These are phyloP conservation scores for Lucifuga dentata DNA, from an alignment of 2,113 vertebrate genomes.

Conservation along the genomic window DNA sequence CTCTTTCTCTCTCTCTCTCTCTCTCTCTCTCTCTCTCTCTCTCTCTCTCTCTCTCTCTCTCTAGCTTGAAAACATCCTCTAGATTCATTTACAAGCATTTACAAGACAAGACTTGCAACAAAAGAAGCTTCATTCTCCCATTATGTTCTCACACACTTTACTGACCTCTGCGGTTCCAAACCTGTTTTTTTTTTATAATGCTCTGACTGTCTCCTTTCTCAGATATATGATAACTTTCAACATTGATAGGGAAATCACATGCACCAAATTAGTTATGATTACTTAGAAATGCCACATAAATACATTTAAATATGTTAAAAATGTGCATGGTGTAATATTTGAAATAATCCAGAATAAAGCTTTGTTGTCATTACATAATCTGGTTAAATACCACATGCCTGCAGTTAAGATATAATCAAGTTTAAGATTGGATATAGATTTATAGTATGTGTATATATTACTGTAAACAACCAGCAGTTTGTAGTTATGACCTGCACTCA, in stretches of 20 bases:
- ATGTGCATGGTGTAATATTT: background rate
- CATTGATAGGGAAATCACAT: constrained; percentile 15
- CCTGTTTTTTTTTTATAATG: constrained; percentile 25
- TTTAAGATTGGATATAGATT: no score
- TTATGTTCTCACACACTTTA: constrained; percentile 4
- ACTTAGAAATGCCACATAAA: constrained; percentile 14
- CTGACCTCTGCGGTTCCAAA: constrained; percentile 9
- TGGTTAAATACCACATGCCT: no score
- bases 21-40: no score
- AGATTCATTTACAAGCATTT: constrained; percentile 22
- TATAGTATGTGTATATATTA: no score
- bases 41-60: no score
- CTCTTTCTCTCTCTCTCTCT: no score
- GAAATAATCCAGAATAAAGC: background rate
- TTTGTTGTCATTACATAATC: no score
- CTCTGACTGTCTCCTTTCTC: constrained; percentile 5
- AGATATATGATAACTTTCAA: background rate
- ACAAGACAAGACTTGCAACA: background rate
- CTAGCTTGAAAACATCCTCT: background rate
- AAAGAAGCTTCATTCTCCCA: constrained; percentile 20
- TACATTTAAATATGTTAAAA: constrained; percentile 13
- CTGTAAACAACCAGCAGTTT: no score
- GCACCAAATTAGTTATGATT: constrained; percentile 25
- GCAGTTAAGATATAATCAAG: no score
- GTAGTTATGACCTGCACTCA: no score